Evolutionary conservation across 2,888 invertebrate genomes (phyloP), one percentile per base, ranked within the genome.

Genomic region (Lucinisca nassula): DNA sequence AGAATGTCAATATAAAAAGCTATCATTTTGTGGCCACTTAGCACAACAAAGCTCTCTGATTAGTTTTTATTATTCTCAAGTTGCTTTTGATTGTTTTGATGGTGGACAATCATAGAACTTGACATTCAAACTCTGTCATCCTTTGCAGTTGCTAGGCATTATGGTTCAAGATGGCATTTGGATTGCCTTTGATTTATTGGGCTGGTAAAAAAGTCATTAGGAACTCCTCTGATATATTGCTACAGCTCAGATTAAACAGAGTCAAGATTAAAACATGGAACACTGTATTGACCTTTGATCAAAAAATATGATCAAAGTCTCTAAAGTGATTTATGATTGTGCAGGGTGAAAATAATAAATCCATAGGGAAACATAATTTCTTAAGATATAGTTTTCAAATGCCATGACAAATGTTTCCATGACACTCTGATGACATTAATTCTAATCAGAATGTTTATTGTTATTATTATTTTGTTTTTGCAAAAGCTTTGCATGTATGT

Each of bases 121-220:
- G 67, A 67, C 67, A 35, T 67, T 17, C 35, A 35, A 67, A 67
- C 67, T 67, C 1, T 2, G 67, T 67, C 27, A 35, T 35, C 27
- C 21, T 17, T 51, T 67, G 67, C 67, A 27, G 2, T 67, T 67
- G 67, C 35, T 17, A n/a, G 67, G 3, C 35, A 1, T 67, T 35
- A 35, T 67, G 32, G 67, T 67, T 58, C 32, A 67, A 67, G 67
- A 67, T 67, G 67, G 35, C 67, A 35, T 67, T 67, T 67, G 35
- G 30, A 35, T 12, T 32, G 35, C 67, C 6, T 12, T 30, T 67
- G 67, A 67, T 67, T 67, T 35, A 67, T 67, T 67, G 35, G 35
- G 3, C 21, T 55, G n/a, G 55, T n/a, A 55, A 32, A 67, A 61
- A 12, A 35, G 67, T 30, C 67, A 67, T 67, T 67, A 30, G 67